A percentile compares a stretch with the other conserved stretches of the same genome.
Conservation (phyloP, 2,797 vertebrate genomes). For the Eulemur rubriventer region DNA sequence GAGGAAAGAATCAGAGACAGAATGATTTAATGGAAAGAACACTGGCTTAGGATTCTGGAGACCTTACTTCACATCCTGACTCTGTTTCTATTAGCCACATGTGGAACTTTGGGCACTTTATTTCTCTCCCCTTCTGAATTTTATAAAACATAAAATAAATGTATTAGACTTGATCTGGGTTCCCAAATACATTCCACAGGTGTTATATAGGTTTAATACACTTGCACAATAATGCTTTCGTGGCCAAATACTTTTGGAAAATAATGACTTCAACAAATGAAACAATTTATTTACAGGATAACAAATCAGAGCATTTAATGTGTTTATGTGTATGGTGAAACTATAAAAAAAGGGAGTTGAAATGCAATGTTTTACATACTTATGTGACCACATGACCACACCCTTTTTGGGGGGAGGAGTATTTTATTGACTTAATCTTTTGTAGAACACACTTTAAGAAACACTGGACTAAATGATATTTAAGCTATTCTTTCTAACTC, state of each 20-base stretch:
- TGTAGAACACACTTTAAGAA: not conserved
- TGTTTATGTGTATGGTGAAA: not conserved
- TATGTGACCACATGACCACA: not conserved
- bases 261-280: not conserved
- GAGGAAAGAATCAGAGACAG: not conserved
- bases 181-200: not conserved
- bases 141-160: conserved; percentile 4
- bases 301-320: not conserved
- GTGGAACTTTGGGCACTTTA: not conserved
- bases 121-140: not conserved
- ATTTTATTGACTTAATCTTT: not conserved
- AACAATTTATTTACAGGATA: not conserved
- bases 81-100: not conserved
- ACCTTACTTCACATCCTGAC: not conserved
- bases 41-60: not conserved
- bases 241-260: not conserved
- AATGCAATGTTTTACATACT: not conserved
- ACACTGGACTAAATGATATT: not conserved
- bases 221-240: not conserved
- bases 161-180: not conserved
- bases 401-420: not conserved
- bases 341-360: not conserved
- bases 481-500: not conserved
- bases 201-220: not conserved
- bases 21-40: not conserved